Evolutionary conservation across 2,797 vertebrate species (phyloP), one percentile per base, ranked within the genome.

Genomic region (Smutsia temminckii): DNA sequence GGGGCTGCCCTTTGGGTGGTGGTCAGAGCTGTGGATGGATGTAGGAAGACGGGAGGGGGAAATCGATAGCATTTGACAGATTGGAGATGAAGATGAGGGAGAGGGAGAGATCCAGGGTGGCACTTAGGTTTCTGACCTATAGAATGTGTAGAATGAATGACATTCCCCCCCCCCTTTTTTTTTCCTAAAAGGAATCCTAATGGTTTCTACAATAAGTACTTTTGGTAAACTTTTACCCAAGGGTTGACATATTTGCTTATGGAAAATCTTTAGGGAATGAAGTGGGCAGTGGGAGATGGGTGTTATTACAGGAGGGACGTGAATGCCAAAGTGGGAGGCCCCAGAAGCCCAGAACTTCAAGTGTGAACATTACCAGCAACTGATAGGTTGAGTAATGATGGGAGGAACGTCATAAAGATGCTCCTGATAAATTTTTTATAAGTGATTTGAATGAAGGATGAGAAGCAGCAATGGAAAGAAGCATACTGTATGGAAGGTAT

Each of bases 391-490:
- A 85, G 68, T 88, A 53, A 85, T 83, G 87, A 59, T 16, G 55
- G 78, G 32, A 72, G 51, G 49, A 91, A 68, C 55, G 25, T 77
- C 57, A 81, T 72, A 37, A 85, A 88, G 49, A 72, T 4, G 49
- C 51, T 64, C 34, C 93, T 79, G 37, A 53, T 93, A 32, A 13
- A 29, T 78, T 84, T 96, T 79, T 71, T 79, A 66, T 40, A 17
- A 94, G 77, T 75, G 64, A 81, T 85, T 85, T 85, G 74, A 91
- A 77, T 78, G 68, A 72, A 83, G 80, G 34, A 77, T 69, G 66
- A 92, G 95, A 68, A 51, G 49, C 49, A 68, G 85, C 23, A 57
- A 55, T 0, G 0, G 40, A 42, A 79, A 51, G 51, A 71, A 77
- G 53, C 11, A 6, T 13, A 46, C 27, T 32, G 1, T 16, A 75